Percentiles rank a stretch among this genome's conserved stretches.
Conservation (phyloP, 1,140 invertebrate genomes). For the Dendroctonus ponderosae region DNA sequence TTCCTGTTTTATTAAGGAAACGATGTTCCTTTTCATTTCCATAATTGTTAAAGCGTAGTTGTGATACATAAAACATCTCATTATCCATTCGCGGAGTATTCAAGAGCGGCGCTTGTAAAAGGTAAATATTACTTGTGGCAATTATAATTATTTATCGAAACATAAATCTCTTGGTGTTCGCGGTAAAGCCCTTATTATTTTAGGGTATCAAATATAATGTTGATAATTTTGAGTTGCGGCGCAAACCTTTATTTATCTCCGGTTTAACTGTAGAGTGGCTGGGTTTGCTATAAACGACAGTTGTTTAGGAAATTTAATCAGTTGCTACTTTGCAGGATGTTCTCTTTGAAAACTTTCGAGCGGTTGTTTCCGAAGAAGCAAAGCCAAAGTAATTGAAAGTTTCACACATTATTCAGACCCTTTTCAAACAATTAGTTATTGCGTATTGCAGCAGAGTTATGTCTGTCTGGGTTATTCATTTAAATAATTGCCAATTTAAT, state of each 20-base stretch:
- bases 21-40: too few relatives aligned
- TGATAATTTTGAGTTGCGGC: slow-evolving; percentile 12
- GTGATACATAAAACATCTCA: too few relatives aligned
- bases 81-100: neutral
- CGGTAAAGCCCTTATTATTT: slow-evolving; percentile 8
- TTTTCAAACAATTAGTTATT: neutral
- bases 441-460: neutral
- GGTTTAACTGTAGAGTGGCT: slow-evolving; percentile 6
- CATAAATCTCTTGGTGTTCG: slow-evolving; percentile 6
- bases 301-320: slow-evolving; percentile 17
- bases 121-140: neutral
- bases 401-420: neutral
- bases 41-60: too few relatives aligned
- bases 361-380: neutral
- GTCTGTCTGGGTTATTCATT: neutral
- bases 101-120: neutral
- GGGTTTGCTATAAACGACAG: slow-evolving; percentile 14
- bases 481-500: neutral
- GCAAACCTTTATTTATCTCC: slow-evolving; percentile 12
- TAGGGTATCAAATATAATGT: slow-evolving; percentile 7
- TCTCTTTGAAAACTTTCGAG: slow-evolving; percentile 16
- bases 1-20: too few relatives aligned
- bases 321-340: slow-evolving; percentile 10
- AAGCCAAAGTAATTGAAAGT: slow-evolving; percentile 14
- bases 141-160: slow-evolving; percentile 3